Conservation (phyloP, 2,113 vertebrate species). For the Dolichotis patagonum region DNA sequence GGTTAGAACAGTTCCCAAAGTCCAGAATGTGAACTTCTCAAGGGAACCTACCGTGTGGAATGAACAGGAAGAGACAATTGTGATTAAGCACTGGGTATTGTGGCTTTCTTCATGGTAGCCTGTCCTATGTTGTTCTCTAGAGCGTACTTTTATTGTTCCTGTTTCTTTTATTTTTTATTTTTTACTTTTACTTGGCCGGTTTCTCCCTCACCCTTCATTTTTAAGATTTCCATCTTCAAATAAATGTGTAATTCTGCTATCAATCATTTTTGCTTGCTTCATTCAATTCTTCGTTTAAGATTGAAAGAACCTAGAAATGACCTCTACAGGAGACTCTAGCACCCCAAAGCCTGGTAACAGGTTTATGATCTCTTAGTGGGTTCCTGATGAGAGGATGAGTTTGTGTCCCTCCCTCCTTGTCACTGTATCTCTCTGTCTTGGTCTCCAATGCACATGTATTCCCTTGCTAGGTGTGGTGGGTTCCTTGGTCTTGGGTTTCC, state of each 20-base stretch:
- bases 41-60: not conserved
- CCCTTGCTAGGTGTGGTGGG: not conserved
- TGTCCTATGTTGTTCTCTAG: not conserved
- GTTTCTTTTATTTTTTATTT: not conserved
- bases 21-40: not conserved
- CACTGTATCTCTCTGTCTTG: not conserved
- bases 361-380: no score
- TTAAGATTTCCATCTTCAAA: not conserved
- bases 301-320: not conserved
- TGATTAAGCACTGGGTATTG: not conserved
- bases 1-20: not conserved
- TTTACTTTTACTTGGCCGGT: not conserved
- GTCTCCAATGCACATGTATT: not conserved
- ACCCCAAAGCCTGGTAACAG: not conserved
- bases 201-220: not conserved
- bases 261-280: not conserved
- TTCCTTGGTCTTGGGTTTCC: not conserved
- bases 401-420: no score
- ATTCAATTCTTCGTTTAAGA: not conserved
- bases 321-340: not conserved
- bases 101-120: not conserved
- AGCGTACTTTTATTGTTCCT: not conserved
- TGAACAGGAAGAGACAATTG: not conserved
- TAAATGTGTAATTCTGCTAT: not conserved
- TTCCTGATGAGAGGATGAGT: not conserved